A percentile compares a stretch with the other conserved stretches of the same genome.
phyloP scores from a whole-genome alignment of 35 echinoderm and acorn worm genomes.

The Acanthaster planci region DNA sequence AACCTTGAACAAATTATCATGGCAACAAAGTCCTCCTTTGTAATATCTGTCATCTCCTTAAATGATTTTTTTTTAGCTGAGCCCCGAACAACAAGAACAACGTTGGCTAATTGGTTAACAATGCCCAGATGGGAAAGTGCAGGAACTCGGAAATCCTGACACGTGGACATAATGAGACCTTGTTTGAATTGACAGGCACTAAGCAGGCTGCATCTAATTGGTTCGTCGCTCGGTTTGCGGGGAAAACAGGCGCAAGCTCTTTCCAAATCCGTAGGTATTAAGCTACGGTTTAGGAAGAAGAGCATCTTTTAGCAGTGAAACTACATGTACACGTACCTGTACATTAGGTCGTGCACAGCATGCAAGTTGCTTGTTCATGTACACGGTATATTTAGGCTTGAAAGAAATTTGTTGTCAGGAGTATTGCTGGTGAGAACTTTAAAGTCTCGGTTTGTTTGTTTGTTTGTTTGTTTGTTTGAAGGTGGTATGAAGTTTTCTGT shows the following conservation, averaged over 20 bases:
- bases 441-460: too few relatives aligned
- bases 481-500: too few relatives aligned
- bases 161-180: not conserved
- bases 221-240: not conserved
- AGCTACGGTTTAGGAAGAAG: too few relatives aligned
- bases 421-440: too few relatives aligned
- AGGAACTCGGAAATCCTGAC: slow-evolving; percentile 20
- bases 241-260: not conserved
- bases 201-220: not conserved
- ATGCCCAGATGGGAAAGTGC: slow-evolving; percentile 2
- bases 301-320: too few relatives aligned
- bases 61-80: not conserved
- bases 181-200: slow-evolving; percentile 11
- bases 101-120: slow-evolving; percentile 18
- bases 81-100: not conserved
- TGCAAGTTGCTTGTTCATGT: too few relatives aligned
- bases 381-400: too few relatives aligned
- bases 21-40: not conserved
- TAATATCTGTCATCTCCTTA: not conserved
- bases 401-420: too few relatives aligned
- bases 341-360: too few relatives aligned
- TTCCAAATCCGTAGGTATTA: not conserved
- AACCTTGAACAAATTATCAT: too few relatives aligned
- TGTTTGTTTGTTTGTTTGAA: too few relatives aligned
- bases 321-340: too few relatives aligned